Percentiles rank a stretch among this genome's conserved stretches.
Conservation (phyloP, 2,888 invertebrate genomes). For the Eilema depressum region DNA sequence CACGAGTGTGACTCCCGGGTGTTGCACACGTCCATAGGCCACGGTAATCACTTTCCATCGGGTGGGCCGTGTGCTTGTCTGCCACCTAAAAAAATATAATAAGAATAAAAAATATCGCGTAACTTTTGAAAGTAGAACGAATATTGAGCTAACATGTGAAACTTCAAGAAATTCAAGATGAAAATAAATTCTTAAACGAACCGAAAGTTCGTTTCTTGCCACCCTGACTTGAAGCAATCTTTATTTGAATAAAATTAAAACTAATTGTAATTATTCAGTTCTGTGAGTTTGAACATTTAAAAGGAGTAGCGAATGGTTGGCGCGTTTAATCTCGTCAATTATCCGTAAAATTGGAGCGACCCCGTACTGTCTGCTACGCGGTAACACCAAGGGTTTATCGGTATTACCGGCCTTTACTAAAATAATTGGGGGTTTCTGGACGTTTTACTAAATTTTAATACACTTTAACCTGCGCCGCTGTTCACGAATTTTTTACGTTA, state of each 20-base stretch:
- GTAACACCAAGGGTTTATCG: slow-evolving; percentile 54
- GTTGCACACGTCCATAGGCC: too few relatives aligned
- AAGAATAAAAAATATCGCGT: too few relatives aligned
- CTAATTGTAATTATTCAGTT: slow-evolving; percentile 69
- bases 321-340: slow-evolving; percentile 76
- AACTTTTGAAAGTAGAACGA: slow-evolving; percentile 32
- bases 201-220: slow-evolving; percentile 19
- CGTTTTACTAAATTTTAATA: slow-evolving; percentile 22
- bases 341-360: slow-evolving; percentile 70
- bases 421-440: slow-evolving; percentile 33
- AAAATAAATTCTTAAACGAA: slow-evolving; percentile 50
- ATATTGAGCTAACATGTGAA: slow-evolving; percentile 37
- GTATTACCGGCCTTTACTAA: slow-evolving; percentile 33
- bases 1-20: too few relatives aligned
- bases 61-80: too few relatives aligned
- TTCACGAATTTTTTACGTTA: background rate
- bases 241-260: slow-evolving; percentile 70
- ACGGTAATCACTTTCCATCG: too few relatives aligned
- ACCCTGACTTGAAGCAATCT: slow-evolving; percentile 56
- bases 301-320: slow-evolving; percentile 65
- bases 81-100: too few relatives aligned
- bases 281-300: slow-evolving; percentile 66
- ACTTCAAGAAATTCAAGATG: slow-evolving; percentile 53
- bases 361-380: slow-evolving; percentile 48
- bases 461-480: background rate